Evolutionary conservation across 1,140 invertebrate genomes (phyloP).

Genomic region (Drosophila sp.): DNA sequence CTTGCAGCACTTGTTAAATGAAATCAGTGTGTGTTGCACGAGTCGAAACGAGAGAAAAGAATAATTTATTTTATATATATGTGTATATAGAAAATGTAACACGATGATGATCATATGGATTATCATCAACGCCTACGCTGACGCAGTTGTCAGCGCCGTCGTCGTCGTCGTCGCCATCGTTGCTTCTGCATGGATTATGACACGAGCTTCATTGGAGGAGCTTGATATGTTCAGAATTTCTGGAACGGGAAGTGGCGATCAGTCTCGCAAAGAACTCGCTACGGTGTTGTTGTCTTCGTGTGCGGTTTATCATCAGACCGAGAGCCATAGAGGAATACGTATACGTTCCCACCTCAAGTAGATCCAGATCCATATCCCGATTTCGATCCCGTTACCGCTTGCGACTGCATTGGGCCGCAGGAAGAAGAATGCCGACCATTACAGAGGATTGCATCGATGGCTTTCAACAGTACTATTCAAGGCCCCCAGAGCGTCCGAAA

Average conservation of each 20-base stretch:
- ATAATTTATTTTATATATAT: constrained; percentile 32
- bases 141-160: constrained; percentile 27
- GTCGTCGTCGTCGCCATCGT: constrained; percentile 24
- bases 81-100: constrained; percentile 18
- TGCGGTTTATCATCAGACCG: constrained; percentile 38
- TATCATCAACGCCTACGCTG: constrained; percentile 27
- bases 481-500: constrained; percentile 85
- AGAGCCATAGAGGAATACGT: constrained; percentile 32
- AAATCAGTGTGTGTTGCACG: constrained; percentile 23
- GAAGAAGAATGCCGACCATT: constrained; percentile 74
- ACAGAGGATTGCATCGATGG: constrained; percentile 84
- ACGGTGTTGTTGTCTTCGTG: constrained; percentile 59
- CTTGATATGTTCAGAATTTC: constrained; percentile 45
- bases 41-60: constrained; percentile 30
- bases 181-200: constrained; percentile 43
- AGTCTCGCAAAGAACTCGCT: constrained; percentile 59
- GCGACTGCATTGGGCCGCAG: constrained; percentile 41
- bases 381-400: constrained; percentile 12
- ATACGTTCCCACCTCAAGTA: constrained; percentile 13
- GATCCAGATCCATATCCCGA: constrained; percentile 12
- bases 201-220: constrained; percentile 47
- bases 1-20: constrained; percentile 34
- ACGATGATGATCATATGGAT: constrained; percentile 25
- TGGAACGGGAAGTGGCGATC: constrained; percentile 67
- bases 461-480: constrained; percentile 86